Conservation (phyloP, 2,113 vertebrate species). For the Anser cygnoides region DNA sequence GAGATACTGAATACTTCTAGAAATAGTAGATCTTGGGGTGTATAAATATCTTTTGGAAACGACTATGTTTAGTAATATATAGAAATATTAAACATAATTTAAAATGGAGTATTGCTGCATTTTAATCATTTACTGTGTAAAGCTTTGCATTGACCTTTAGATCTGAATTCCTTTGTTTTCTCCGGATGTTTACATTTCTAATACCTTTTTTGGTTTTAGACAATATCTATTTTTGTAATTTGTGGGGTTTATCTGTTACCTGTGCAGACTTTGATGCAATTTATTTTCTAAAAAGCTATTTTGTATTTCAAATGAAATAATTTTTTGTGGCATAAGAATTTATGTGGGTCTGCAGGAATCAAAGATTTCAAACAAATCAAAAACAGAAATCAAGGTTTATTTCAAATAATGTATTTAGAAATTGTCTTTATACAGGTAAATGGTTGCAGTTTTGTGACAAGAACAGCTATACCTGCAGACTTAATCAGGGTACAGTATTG, state of each 20-base stretch:
- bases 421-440: slow-evolving; percentile 89
- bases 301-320: neutral
- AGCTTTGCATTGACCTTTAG: slow-evolving; percentile 51
- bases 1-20: neutral
- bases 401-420: slow-evolving; percentile 66
- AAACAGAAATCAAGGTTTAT: slow-evolving; percentile 39
- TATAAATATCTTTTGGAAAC: neutral
- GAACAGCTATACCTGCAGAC: slow-evolving; percentile 75
- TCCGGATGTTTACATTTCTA: neutral
- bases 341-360: neutral
- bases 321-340: neutral
- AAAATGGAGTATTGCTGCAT: neutral
- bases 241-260: neutral
- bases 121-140: neutral
- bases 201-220: neutral
- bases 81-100: neutral
- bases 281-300: neutral
- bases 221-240: neutral
- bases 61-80: neutral
- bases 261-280: neutral
- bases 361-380: neutral
- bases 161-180: slow-evolving; percentile 23
- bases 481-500: slow-evolving; percentile 90
- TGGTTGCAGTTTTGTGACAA: slow-evolving; percentile 84
- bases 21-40: neutral